Evolutionary conservation across 37 sponge, comb jelly and placozoan genomes (phyloP).

Genomic region (Eunapius fragilis): DNA sequence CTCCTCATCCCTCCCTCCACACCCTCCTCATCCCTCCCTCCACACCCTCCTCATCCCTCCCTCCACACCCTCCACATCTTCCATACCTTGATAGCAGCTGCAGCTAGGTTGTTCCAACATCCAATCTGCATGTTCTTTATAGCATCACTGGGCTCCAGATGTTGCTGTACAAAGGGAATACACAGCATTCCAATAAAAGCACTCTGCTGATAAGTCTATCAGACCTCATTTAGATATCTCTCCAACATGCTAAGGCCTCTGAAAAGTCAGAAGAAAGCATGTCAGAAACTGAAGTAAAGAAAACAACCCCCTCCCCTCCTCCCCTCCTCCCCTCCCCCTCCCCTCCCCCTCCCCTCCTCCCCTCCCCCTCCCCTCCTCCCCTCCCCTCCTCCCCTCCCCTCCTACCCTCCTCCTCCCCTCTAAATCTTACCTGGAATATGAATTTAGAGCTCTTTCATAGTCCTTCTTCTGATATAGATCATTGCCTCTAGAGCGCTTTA

Average conservation of each 20-base stretch:
- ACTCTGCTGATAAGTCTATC: no score
- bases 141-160: background rate
- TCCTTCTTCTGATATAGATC: slow-evolving; percentile 64
- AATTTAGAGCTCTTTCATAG: slow-evolving; percentile 49
- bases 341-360: background rate
- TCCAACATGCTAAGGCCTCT: slow-evolving; percentile 45
- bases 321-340: no score
- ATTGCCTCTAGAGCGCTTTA: slow-evolving; percentile 66
- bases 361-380: background rate
- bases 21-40: background rate
- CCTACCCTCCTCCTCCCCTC: no score
- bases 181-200: background rate
- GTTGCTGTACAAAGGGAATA: background rate
- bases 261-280: background rate
- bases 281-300: background rate
- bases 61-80: background rate
- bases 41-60: no score
- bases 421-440: slow-evolving; percentile 64
- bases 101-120: slow-evolving; percentile 82
- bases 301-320: no score
- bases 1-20: background rate
- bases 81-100: slow-evolving; percentile 72
- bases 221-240: slow-evolving; percentile 31
- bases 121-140: slow-evolving; percentile 43
- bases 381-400: background rate